phyloP scores from a whole-genome alignment of 2,888 invertebrate species.

The Pterobdella sp. region DNA sequence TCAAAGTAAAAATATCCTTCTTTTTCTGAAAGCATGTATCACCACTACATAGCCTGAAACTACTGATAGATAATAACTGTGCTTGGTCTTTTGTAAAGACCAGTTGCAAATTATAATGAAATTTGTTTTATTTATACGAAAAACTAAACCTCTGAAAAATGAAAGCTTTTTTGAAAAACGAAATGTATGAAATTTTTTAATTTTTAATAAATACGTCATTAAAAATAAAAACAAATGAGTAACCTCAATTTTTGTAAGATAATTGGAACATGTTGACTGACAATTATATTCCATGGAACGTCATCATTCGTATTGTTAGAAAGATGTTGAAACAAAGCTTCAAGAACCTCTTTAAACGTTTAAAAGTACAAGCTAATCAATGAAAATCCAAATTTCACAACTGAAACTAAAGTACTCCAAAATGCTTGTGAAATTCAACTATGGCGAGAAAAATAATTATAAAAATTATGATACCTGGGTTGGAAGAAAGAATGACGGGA shows the following conservation, averaged over 20 bases:
- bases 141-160: too few species aligned
- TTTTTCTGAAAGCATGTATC: too few species aligned
- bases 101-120: too few species aligned
- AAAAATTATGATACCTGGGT: conserved; percentile 20
- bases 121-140: too few species aligned
- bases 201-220: too few species aligned
- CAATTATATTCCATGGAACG: neutral
- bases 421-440: neutral
- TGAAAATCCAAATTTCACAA: neutral
- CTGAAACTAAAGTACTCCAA: neutral
- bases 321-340: conserved; percentile 26
- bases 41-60: too few species aligned
- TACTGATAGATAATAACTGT: too few species aligned
- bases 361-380: neutral
- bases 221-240: neutral
- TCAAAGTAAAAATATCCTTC: too few species aligned
- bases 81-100: too few species aligned
- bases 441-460: neutral
- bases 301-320: neutral
- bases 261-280: neutral
- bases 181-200: too few species aligned
- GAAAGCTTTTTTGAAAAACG: too few species aligned
- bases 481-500: conserved; percentile 24
- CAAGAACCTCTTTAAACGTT: conserved; percentile 22
- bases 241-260: neutral